phyloP scores from a whole-genome alignment of 1,140 invertebrate species.

The Sipha flava region DNA sequence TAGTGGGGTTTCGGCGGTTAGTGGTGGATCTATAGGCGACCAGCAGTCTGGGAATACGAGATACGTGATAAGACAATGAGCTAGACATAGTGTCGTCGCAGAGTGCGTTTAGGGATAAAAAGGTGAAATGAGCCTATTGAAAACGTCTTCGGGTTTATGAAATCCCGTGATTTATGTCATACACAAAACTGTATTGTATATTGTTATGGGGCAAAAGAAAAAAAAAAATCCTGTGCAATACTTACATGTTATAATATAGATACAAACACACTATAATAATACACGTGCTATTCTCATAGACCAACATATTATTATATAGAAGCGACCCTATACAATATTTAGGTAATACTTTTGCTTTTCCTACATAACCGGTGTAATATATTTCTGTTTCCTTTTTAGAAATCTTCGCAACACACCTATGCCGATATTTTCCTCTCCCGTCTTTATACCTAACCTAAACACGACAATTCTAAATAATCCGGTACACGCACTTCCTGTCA shows the following conservation, averaged over 20 bases:
- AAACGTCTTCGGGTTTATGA: slow-evolving; percentile 1
- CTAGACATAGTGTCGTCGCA: not conserved
- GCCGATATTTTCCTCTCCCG: too few species aligned
- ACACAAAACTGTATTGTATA: not conserved
- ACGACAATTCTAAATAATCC: not conserved
- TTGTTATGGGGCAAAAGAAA: not conserved
- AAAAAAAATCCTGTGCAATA: not conserved
- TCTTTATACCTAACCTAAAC: too few species aligned
- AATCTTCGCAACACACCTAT: slow-evolving; percentile 18
- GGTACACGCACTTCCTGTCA: slow-evolving; percentile 11
- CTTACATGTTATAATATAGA: not conserved
- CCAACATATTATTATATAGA: not conserved
- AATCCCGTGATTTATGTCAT: slow-evolving; percentile 25
- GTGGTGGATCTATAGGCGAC: not conserved
- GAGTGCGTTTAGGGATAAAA: slow-evolving; percentile 17
- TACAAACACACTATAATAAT: not conserved
- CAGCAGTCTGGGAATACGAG: slow-evolving; percentile 16
- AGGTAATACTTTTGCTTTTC: slow-evolving; percentile 27
- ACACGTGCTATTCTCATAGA: not conserved
- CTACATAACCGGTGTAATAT: not conserved
- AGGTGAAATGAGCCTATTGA: slow-evolving; percentile 9
- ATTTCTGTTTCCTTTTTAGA: not conserved
- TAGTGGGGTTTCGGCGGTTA: too few species aligned
- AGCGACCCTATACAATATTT: not conserved
- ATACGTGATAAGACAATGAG: slow-evolving; percentile 29